Evolutionary conservation across 2,797 vertebrate genomes (phyloP).

Genomic region (Lepilemur septentrionalis): DNA sequence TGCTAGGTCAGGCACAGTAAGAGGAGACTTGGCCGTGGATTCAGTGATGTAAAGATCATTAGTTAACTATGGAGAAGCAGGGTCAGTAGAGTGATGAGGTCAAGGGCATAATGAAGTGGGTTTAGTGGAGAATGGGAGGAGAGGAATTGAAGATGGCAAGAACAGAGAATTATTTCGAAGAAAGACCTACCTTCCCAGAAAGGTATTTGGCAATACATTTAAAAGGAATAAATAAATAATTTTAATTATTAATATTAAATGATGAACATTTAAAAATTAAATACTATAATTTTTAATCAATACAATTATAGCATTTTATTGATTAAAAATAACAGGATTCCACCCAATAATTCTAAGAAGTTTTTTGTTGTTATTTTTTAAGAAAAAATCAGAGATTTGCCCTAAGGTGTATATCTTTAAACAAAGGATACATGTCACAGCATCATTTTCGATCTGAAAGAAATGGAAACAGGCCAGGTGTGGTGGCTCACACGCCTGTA

Average conservation of each 20-base stretch:
- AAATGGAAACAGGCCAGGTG: background rate
- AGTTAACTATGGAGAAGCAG: background rate
- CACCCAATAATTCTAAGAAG: background rate
- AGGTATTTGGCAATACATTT: background rate
- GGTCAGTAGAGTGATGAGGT: background rate
- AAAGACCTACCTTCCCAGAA: background rate
- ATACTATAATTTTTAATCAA: background rate
- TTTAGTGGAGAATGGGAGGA: background rate
- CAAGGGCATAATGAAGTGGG: background rate
- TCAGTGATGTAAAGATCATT: background rate
- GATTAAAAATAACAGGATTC: background rate
- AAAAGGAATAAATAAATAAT: background rate
- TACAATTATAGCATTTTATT: background rate
- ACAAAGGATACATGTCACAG: background rate
- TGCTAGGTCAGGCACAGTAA: background rate
- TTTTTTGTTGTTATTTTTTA: background rate
- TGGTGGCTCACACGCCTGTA: too few relatives aligned
- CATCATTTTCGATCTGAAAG: background rate
- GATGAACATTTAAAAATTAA: background rate
- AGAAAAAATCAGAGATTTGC: background rate
- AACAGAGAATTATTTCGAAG: background rate
- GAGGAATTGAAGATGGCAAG: background rate
- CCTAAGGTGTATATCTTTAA: background rate
- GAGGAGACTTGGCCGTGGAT: background rate
- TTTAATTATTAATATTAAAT: conserved; percentile 18